These are phyloP conservation scores for Pseudocheirus occidentalis DNA, from an alignment of 2,797 vertebrate species.

Conservation along the genomic window DNA sequence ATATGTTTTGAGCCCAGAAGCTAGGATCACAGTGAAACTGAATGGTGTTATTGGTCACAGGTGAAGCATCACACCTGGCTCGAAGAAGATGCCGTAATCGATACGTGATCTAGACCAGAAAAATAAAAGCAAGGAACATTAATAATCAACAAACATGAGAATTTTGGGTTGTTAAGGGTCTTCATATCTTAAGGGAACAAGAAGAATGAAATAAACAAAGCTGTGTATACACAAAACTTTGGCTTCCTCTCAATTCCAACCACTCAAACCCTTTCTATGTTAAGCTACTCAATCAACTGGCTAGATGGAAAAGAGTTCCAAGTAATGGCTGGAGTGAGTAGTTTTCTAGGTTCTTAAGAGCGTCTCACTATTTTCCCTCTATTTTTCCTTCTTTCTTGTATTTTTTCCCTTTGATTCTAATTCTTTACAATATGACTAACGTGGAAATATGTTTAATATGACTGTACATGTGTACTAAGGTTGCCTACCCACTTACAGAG, in stretches of 20 bases:
- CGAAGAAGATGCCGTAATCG: conserved; percentile 87
- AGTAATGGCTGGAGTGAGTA: neutral
- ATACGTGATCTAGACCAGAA: conserved; percentile 85
- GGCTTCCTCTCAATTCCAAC: neutral
- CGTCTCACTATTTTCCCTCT: neutral
- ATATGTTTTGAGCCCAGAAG: conserved; percentile 90
- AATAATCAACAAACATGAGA: neutral
- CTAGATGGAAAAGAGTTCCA: neutral
- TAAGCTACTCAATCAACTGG: neutral
- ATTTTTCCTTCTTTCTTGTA: no score
- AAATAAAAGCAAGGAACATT: conserved; percentile 38
- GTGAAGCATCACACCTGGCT: conserved; percentile 87
- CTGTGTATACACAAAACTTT: neutral
- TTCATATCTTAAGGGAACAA: neutral
- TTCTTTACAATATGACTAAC: no score
- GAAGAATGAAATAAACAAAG: neutral
- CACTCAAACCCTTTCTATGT: neutral
- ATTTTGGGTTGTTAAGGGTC: neutral
- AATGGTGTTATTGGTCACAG: conserved; percentile 85
- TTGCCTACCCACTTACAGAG: no score
- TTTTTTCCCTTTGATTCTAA: no score
- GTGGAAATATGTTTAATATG: no score
- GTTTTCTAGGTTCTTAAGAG: neutral
- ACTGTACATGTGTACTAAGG: no score
- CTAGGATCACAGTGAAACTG: conserved; percentile 90